Conservation (phyloP, 2,113 vertebrate genomes). For the Macrotus californicus region DNA sequence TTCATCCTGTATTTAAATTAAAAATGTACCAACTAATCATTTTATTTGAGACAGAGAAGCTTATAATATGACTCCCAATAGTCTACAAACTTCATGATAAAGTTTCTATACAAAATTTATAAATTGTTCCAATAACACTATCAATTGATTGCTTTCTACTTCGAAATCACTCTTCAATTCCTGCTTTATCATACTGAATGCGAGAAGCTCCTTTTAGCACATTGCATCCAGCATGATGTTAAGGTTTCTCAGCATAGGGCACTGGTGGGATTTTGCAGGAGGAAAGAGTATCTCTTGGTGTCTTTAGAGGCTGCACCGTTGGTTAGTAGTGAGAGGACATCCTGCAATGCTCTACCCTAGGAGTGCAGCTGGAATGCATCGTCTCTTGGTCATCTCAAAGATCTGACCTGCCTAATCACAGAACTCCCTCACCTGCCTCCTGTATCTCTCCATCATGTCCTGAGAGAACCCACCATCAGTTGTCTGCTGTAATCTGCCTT, state of each 20-base stretch:
- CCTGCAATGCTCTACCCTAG: neutral
- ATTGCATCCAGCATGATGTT: neutral
- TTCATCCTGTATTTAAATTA: neutral
- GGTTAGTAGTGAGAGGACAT: neutral
- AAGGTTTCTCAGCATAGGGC: neutral
- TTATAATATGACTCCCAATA: neutral
- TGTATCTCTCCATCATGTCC: slow-evolving; percentile 20
- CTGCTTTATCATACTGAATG: neutral
- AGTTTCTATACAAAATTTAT: neutral
- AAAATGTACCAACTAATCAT: neutral
- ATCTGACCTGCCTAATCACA: neutral
- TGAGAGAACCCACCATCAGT: slow-evolving; percentile 61
- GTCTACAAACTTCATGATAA: neutral
- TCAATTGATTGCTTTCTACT: neutral
- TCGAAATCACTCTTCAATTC: neutral
- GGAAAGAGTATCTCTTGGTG: neutral
- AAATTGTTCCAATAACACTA: neutral
- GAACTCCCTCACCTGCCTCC: neutral
- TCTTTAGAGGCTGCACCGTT: neutral
- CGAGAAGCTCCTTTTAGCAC: neutral
- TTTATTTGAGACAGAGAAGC: neutral
- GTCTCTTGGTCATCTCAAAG: neutral
- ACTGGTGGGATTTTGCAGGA: neutral
- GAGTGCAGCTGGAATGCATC: neutral
- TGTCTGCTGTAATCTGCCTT: slow-evolving; percentile 81